A percentile compares a stretch with the other conserved stretches of the same genome.
These are phyloP conservation scores for Campaea margaritaria DNA, from an alignment of 2,888 invertebrate species.

Conservation along the genomic window DNA sequence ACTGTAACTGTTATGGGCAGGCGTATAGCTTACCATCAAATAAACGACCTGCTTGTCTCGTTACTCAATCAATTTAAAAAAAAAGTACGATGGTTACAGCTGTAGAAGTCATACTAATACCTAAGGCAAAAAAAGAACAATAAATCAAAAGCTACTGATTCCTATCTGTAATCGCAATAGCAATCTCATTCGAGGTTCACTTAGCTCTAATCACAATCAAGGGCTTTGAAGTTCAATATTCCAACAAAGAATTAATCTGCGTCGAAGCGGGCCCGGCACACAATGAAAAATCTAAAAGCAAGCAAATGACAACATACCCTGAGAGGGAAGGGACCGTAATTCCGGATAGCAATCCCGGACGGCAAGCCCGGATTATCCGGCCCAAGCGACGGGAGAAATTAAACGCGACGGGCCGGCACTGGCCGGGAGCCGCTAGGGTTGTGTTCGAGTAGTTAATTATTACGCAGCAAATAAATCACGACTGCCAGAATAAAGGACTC, in stretches of 20 bases:
- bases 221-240: slow-evolving; percentile 14
- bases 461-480: too few relatives aligned
- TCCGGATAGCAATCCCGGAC: slow-evolving; percentile 33
- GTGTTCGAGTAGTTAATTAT: slow-evolving; percentile 6
- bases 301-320: slow-evolving; percentile 32
- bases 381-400: slow-evolving; percentile 27
- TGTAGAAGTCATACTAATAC: too few relatives aligned
- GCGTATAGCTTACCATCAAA: too few relatives aligned
- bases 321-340: slow-evolving; percentile 27
- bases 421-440: slow-evolving; percentile 27
- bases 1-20: too few relatives aligned
- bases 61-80: too few relatives aligned
- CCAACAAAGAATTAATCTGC: slow-evolving; percentile 16
- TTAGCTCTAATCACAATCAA: slow-evolving; percentile 4
- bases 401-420: slow-evolving; percentile 25
- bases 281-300: slow-evolving; percentile 28
- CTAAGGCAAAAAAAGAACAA: too few relatives aligned
- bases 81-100: too few relatives aligned
- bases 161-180: neutral
- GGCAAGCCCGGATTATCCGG: slow-evolving; percentile 38
- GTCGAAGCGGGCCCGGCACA: slow-evolving; percentile 10
- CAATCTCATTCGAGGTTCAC: neutral
- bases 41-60: too few relatives aligned
- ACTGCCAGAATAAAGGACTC: too few relatives aligned
- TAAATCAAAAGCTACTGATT: too few relatives aligned